phyloP scores from a whole-genome alignment of 2,888 invertebrate species.

The Ophion slaviceki region DNA sequence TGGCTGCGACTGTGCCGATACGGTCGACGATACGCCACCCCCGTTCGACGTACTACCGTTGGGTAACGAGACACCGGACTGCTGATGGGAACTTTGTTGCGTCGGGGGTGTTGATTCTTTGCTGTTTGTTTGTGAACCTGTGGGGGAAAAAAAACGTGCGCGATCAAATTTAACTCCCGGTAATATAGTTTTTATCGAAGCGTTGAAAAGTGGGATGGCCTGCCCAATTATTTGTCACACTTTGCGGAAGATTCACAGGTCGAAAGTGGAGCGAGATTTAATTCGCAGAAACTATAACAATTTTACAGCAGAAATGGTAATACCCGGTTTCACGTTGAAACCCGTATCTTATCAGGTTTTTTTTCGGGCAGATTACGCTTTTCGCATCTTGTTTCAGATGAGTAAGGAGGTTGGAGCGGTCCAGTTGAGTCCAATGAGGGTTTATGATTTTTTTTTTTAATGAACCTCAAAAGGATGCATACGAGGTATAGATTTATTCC shows the following conservation, averaged over 20 bases:
- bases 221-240: no score
- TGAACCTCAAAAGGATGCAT: no score
- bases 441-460: no score
- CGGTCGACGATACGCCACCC: conserved; percentile 66
- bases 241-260: background rate
- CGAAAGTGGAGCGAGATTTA: background rate
- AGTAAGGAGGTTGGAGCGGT: no score
- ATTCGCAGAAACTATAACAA: background rate
- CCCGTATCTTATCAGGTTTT: no score
- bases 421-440: no score
- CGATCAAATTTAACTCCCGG: conserved; percentile 5
- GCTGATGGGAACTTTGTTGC: conserved; percentile 63
- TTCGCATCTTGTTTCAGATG: no score
- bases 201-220: background rate
- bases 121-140: conserved; percentile 78
- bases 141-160: background rate
- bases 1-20: conserved; percentile 67
- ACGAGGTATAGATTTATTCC: no score
- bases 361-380: no score
- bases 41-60: conserved; percentile 47
- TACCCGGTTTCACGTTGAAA: no score
- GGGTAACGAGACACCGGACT: conserved; percentile 48
- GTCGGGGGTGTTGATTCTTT: conserved; percentile 79
- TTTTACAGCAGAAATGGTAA: no score
- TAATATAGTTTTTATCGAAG: background rate